These are phyloP conservation scores for Oreochromis mossambicus DNA, from an alignment of 2,797 vertebrate species.

Conservation along the genomic window DNA sequence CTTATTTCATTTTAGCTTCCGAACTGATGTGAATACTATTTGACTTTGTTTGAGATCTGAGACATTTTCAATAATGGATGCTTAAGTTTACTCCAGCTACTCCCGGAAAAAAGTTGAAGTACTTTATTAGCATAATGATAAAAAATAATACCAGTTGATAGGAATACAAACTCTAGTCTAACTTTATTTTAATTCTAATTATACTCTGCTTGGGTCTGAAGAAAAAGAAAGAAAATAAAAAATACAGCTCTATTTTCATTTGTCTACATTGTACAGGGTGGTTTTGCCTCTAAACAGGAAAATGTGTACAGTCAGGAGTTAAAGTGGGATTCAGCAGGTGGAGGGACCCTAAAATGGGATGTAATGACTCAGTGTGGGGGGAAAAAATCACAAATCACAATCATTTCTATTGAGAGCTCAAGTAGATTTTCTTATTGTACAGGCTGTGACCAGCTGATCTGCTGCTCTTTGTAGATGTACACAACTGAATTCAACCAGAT, in stretches of 20 bases:
- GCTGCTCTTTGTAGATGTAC: not conserved
- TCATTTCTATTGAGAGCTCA: not conserved
- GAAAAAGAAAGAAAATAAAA: not conserved
- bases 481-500: not conserved
- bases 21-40: not conserved
- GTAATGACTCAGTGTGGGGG: not conserved
- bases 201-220: not conserved
- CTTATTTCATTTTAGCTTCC: not conserved
- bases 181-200: not conserved
- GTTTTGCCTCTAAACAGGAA: not conserved
- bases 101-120: not conserved
- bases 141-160: not conserved
- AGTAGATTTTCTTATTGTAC: not conserved
- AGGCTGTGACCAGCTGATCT: not conserved
- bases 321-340: not conserved
- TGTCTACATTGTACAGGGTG: not conserved
- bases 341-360: not conserved
- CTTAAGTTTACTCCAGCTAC: not conserved
- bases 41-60: not conserved
- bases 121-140: not conserved
- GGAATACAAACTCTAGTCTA: not conserved
- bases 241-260: not conserved
- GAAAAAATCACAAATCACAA: fast-evolving
- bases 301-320: not conserved
- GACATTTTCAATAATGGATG: not conserved